Percentiles rank a stretch among this genome's conserved stretches.
These are phyloP conservation scores for Ailuropoda melanoleuca DNA, from an alignment of 2,113 vertebrate species.

Conservation along the genomic window DNA sequence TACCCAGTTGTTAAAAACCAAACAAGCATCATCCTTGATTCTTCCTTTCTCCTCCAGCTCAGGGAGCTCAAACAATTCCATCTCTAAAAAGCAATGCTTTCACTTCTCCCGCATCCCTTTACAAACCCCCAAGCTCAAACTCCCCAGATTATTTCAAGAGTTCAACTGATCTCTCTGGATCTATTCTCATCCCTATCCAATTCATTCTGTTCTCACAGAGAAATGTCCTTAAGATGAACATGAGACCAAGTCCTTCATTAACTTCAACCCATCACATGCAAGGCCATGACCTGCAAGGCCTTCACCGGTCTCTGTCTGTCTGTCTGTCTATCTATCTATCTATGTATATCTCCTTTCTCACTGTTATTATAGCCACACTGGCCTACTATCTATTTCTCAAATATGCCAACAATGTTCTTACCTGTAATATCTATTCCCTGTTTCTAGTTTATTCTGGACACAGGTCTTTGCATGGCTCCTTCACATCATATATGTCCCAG, in stretches of 20 bases:
- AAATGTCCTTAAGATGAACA: not conserved
- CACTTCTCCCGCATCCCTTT: not conserved
- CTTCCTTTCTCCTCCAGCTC: not conserved
- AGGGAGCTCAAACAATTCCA: not conserved
- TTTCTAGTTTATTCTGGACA: not conserved
- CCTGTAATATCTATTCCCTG: not conserved
- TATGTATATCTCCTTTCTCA: not conserved
- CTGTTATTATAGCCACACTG: accelerated
- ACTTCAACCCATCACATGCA: accelerated
- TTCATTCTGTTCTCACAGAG: not conserved
- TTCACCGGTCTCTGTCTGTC: not conserved
- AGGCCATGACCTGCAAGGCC: not conserved
- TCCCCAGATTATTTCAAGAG: not conserved
- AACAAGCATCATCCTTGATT: not conserved
- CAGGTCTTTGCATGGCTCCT: not conserved
- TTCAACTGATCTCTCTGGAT: not conserved
- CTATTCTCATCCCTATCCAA: not conserved
- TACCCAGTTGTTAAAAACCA: not conserved
- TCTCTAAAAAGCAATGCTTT: not conserved
- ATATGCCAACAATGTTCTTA: not conserved
- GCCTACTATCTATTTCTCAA: not conserved
- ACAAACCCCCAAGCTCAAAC: not conserved
- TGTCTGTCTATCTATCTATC: not conserved
- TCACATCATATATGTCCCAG: not conserved
- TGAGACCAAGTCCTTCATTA: not conserved